Conservation (phyloP, 2,113 vertebrate genomes). For the Xenus cinereus region DNA sequence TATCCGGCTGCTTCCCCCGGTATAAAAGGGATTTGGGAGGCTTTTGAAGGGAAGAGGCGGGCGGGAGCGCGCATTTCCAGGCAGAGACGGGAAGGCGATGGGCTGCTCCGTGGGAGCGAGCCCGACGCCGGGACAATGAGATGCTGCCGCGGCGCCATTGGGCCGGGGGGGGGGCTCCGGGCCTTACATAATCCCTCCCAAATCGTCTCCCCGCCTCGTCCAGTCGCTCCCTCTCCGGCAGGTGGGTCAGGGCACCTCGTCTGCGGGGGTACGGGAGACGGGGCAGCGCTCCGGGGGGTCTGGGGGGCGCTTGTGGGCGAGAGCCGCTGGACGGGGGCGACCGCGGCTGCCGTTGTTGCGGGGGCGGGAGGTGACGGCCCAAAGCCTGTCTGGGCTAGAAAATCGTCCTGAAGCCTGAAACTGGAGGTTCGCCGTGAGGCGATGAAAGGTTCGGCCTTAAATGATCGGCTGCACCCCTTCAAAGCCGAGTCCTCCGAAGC, state of each 20-base stretch:
- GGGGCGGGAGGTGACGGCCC: background rate
- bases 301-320: background rate
- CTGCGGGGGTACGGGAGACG: accelerated
- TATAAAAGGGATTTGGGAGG: background rate
- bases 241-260: background rate
- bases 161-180: too few species aligned
- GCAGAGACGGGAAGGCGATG: accelerated
- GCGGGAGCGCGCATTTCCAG: background rate
- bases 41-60: background rate
- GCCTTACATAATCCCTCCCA: background rate
- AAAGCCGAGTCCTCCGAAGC: background rate
- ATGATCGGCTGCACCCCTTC: background rate
- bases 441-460: background rate
- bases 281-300: background rate
- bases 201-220: background rate
- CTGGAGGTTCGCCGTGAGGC: background rate
- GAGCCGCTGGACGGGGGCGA: background rate
- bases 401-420: background rate
- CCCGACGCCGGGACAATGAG: background rate
- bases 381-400: background rate
- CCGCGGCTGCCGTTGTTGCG: background rate
- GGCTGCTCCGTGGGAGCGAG: background rate
- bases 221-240: accelerated
- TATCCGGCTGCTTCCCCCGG: background rate
- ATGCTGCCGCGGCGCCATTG: background rate